Evolutionary conservation across 2,113 vertebrate species (phyloP).

Genomic region (Centropus unirufus): DNA sequence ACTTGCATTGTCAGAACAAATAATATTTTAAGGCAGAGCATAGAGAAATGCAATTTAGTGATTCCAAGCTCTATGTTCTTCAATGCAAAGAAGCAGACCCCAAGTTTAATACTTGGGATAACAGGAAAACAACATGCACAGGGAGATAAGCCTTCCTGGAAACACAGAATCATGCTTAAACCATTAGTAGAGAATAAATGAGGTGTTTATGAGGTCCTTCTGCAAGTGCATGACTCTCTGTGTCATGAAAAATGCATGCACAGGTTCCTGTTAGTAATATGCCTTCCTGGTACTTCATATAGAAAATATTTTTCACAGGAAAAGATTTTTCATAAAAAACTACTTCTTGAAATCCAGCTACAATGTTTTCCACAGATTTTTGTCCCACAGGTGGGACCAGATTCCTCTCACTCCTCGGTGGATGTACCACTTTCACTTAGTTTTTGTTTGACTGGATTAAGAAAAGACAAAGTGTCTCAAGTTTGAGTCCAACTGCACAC

Average conservation of each 20-base stretch:
- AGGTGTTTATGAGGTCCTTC: not conserved
- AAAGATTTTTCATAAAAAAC: not conserved
- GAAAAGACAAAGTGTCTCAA: not conserved
- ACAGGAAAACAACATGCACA: not conserved
- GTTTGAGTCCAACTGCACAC: not conserved
- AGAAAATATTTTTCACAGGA: too few species aligned
- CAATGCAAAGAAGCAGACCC: not conserved
- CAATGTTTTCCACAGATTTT: not conserved
- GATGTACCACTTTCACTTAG: not conserved
- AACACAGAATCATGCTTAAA: not conserved
- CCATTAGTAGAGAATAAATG: not conserved
- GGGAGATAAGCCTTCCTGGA: not conserved
- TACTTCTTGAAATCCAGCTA: not conserved
- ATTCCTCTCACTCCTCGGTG: not conserved
- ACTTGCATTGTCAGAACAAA: not conserved
- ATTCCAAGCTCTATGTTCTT: not conserved
- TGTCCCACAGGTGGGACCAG: not conserved
- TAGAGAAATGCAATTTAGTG: not conserved
- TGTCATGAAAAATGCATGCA: not conserved
- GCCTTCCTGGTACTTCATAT: too few species aligned
- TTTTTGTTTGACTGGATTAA: not conserved
- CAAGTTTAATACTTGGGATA: not conserved
- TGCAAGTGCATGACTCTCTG: fast-evolving
- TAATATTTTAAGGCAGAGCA: not conserved
- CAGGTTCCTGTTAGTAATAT: not conserved